These are phyloP conservation scores for Xanthia icteritia DNA, from an alignment of 2,888 invertebrate genomes.

Conservation along the genomic window DNA sequence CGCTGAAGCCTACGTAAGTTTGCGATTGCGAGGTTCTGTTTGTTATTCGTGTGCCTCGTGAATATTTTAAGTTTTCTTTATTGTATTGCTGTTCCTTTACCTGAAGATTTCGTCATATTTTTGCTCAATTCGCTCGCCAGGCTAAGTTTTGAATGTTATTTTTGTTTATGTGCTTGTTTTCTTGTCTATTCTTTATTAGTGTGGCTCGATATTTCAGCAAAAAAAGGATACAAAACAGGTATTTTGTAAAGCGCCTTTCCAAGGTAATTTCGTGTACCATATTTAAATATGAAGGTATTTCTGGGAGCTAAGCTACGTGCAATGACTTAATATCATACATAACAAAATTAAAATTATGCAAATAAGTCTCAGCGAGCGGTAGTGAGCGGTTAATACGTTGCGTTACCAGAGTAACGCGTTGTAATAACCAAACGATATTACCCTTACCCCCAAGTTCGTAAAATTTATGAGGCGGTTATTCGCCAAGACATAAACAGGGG, in stretches of 20 bases:
- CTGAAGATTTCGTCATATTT: slow-evolving; percentile 67
- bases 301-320: slow-evolving; percentile 47
- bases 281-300: slow-evolving; percentile 38
- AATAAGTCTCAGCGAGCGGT: slow-evolving; percentile 76
- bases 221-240: neutral
- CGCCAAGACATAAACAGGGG: slow-evolving; percentile 80
- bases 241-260: slow-evolving; percentile 2
- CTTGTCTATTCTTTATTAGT: slow-evolving; percentile 41
- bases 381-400: slow-evolving; percentile 76
- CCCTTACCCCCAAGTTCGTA: slow-evolving; percentile 82
- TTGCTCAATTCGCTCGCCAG: slow-evolving; percentile 27
- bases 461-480: slow-evolving; percentile 87
- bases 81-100: slow-evolving; percentile 65
- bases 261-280: slow-evolving; percentile 21
- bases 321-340: slow-evolving; percentile 62
- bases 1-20: slow-evolving; percentile 69
- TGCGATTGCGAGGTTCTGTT: slow-evolving; percentile 63
- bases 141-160: slow-evolving; percentile 55
- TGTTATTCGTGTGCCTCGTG: slow-evolving; percentile 65
- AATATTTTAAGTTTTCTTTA: slow-evolving; percentile 68
- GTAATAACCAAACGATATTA: slow-evolving; percentile 85
- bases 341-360: slow-evolving; percentile 81
- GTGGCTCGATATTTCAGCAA: slow-evolving; percentile 7
- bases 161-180: slow-evolving; percentile 59
- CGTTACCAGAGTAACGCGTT: slow-evolving; percentile 77